A percentile compares a stretch with the other conserved stretches of the same genome.
phyloP scores from a whole-genome alignment of 2,888 invertebrate species.

The Dynastes hyllus region DNA sequence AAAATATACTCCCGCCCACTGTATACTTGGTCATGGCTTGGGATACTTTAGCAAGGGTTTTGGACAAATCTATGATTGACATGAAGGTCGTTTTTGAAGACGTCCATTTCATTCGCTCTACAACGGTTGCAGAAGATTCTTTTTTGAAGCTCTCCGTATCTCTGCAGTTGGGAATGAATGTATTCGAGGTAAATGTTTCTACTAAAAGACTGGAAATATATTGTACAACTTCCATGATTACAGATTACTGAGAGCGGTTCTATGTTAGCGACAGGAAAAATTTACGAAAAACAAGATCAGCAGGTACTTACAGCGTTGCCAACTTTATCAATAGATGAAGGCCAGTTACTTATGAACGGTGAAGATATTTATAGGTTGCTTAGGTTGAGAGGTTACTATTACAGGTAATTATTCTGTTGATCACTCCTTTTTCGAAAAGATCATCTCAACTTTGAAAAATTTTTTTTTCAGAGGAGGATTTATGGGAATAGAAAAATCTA shows the following conservation, averaged over 20 bases:
- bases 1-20: conserved; percentile 76
- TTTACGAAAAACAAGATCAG: conserved; percentile 26
- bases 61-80: conserved; percentile 66
- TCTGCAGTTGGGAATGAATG: conserved; percentile 61
- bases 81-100: conserved; percentile 75
- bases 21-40: conserved; percentile 72
- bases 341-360: conserved; percentile 37
- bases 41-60: conserved; percentile 73
- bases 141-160: conserved; percentile 56
- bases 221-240: background rate
- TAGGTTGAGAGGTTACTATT: conserved; percentile 79
- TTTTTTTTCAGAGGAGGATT: conserved; percentile 59
- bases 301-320: background rate
- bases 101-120: conserved; percentile 71
- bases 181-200: conserved; percentile 62
- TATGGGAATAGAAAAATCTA: conserved; percentile 57
- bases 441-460: no score
- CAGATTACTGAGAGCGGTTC: conserved; percentile 48
- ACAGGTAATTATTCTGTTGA: conserved; percentile 52
- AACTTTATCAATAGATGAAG: background rate
- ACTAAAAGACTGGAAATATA: no score
- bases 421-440: background rate
- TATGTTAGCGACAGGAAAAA: conserved; percentile 46
- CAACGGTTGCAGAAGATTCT: conserved; percentile 69
- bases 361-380: conserved; percentile 81